Percentiles rank a stretch among this genome's conserved stretches.
phyloP scores from a whole-genome alignment of 2,888 invertebrate species.

The Pilophorus perplexus region DNA sequence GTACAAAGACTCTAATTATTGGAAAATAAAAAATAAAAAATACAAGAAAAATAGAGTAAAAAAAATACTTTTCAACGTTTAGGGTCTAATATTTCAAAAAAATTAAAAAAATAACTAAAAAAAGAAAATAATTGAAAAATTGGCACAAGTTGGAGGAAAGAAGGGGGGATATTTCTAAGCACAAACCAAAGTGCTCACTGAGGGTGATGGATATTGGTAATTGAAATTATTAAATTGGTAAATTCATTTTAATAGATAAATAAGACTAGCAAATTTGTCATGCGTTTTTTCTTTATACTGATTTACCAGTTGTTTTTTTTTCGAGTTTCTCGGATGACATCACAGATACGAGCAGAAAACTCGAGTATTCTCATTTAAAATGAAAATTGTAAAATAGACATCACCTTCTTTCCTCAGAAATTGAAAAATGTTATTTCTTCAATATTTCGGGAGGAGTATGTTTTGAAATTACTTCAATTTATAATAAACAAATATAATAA shows the following conservation, averaged over 20 bases:
- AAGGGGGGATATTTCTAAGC: slow-evolving; percentile 31
- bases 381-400: not conserved
- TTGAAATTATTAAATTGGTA: slow-evolving; percentile 16
- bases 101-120: not conserved
- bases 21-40: slow-evolving; percentile 26
- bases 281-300: slow-evolving; percentile 34
- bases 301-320: slow-evolving; percentile 27
- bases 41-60: slow-evolving; percentile 37
- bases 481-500: too few relatives aligned
- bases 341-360: too few relatives aligned
- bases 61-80: slow-evolving; percentile 29
- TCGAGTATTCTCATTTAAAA: not conserved
- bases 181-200: not conserved
- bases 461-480: too few relatives aligned
- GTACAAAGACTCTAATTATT: slow-evolving; percentile 33
- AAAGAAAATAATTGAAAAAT: slow-evolving; percentile 7
- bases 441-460: too few relatives aligned
- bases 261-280: slow-evolving; percentile 35
- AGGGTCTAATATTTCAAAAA: not conserved
- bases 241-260: slow-evolving; percentile 3
- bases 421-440: slow-evolving; percentile 34
- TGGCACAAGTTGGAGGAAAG: slow-evolving; percentile 37
- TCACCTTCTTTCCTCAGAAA: slow-evolving; percentile 44
- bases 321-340: slow-evolving; percentile 16
- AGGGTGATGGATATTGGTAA: not conserved